Base-by-base conservation (phyloP, 2,888 invertebrate species). In the Meganola albula region DNA sequence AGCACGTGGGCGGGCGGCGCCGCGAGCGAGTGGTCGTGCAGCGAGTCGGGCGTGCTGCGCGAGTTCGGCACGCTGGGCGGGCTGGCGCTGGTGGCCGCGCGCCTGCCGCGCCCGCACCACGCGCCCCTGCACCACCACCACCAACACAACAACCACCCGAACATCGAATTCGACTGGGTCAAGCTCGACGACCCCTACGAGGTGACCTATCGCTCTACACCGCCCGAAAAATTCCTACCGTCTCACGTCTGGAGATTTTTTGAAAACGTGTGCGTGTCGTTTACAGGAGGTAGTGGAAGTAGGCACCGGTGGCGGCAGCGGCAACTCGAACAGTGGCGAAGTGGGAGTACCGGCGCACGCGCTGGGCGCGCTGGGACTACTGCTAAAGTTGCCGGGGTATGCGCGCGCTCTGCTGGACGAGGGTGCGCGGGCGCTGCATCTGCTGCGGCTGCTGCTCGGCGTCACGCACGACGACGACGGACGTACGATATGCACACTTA, bases 381-480 rank as follows among this genome's bases (percentile, higher is more conserved):
- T 98, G 69, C 87, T 98, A 11, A 89, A 96, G 51, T 82, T 98
- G 54, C 96, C 96, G 0, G 94, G 96, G 1, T 98, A 97, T 70
- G 96, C 97, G 0, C 96, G 95, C 68, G 93, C 96, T 24, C 74
- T 98, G 43, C 87, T 98, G 12, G 90, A 91, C 49, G 95, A 95
- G 70, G 92, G 94, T 55, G 89, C 93, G 48, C 90, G 93, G 43
- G 97, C 97, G 0, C 92, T 95, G 58, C 95, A 95, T 66, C 87
- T 98, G 41, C 83, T 98, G 44, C 87, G 97, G 3, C 87, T 98
- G 28, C 93, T 96, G 18, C 87, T 98, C 10, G 98, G 97, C 11
- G 96, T 96, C 4, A 93, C 94, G 2, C 95, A 96, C 58, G 96
- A 97, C 63, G 96, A 96, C 26, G 95, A 96, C 78, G 96, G 96